phyloP scores from a whole-genome alignment of 2,797 vertebrate genomes.

The Pristis pectinata region DNA sequence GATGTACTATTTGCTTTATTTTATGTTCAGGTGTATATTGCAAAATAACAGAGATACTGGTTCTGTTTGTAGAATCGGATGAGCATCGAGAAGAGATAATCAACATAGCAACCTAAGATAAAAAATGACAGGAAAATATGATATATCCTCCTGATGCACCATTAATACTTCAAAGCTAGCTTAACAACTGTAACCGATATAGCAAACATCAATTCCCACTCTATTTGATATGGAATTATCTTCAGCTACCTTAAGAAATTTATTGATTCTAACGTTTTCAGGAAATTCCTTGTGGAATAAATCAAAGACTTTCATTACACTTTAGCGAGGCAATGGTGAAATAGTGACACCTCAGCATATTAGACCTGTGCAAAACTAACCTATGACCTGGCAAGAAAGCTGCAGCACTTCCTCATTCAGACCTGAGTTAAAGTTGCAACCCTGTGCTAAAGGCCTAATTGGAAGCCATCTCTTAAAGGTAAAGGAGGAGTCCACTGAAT shows the following conservation, averaged over 20 bases:
- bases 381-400: neutral
- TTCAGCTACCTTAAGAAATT: neutral
- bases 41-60: neutral
- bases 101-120: neutral
- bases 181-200: neutral
- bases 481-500: neutral
- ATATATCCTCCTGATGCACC: neutral
- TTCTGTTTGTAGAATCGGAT: neutral
- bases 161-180: neutral
- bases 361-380: neutral
- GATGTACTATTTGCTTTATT: neutral
- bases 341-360: neutral
- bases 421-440: neutral
- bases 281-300: neutral
- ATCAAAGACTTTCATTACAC: neutral
- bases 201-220: neutral
- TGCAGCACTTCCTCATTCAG: neutral
- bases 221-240: neutral
- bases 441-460: neutral
- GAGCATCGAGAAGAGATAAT: neutral
- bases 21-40: neutral
- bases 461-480: neutral
- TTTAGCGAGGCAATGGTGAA: neutral
- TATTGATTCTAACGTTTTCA: neutral
- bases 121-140: neutral